These are phyloP conservation scores for Platycheirus rosarum DNA, from an alignment of 2,888 invertebrate species.

Conservation along the genomic window DNA sequence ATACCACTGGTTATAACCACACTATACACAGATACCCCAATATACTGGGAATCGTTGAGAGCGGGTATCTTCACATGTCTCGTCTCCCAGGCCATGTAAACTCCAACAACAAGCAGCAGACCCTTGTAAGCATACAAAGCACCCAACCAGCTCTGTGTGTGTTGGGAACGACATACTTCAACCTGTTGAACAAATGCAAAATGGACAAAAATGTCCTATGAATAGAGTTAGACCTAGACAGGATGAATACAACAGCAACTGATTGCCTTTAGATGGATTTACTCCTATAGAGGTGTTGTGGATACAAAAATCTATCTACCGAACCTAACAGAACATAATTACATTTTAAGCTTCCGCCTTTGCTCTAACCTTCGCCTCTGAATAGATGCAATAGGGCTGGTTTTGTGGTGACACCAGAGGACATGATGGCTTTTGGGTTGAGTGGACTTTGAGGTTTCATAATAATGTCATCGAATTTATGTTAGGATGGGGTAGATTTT, in stretches of 20 bases:
- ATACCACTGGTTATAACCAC: conserved; percentile 94
- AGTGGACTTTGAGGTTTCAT: conserved; percentile 34
- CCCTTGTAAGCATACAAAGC: conserved; percentile 95
- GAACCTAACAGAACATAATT: conserved; percentile 61
- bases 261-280: conserved; percentile 46
- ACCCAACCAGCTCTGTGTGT: conserved; percentile 95
- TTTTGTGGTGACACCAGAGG: neutral
- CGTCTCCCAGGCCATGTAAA: conserved; percentile 98
- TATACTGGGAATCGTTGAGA: conserved; percentile 96
- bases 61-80: conserved; percentile 95
- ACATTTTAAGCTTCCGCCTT: conserved; percentile 60
- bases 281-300: conserved; percentile 11
- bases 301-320: conserved; percentile 46
- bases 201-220: conserved; percentile 32
- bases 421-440: conserved; percentile 19
- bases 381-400: conserved; percentile 31
- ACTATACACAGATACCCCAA: conserved; percentile 95
- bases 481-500: neutral
- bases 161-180: conserved; percentile 93
- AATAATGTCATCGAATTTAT: conserved; percentile 28
- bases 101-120: conserved; percentile 92
- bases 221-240: conserved; percentile 13
- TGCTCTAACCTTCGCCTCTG: neutral
- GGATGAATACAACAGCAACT: conserved; percentile 41
- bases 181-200: conserved; percentile 85